phyloP scores from a whole-genome alignment of 2,888 invertebrate species.

The Formica aserva region DNA sequence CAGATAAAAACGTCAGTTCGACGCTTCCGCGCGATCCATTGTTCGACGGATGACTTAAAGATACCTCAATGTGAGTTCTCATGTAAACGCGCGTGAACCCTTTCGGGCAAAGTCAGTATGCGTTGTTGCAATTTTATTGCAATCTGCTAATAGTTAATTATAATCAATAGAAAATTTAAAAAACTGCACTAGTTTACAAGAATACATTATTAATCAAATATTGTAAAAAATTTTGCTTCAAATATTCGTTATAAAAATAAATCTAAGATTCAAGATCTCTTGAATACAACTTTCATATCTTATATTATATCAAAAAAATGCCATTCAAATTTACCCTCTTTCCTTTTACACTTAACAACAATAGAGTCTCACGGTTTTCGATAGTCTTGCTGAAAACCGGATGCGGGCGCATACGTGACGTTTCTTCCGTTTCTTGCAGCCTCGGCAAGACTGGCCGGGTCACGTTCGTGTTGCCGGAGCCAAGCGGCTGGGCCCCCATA shows the following conservation, averaged over 20 bases:
- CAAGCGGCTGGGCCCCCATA: neutral
- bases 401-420: conserved; percentile 69
- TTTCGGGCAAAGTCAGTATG: neutral
- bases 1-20: conserved; percentile 6
- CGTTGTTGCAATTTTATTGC: neutral
- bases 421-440: conserved; percentile 68
- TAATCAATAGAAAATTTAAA: neutral
- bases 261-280: neutral
- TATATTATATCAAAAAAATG: no score
- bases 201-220: neutral
- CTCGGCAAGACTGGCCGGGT: conserved; percentile 72
- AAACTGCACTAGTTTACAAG: neutral
- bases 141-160: neutral
- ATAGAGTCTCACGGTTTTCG: conserved; percentile 32
- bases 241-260: neutral
- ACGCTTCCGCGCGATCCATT: conserved; percentile 19
- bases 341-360: conserved; percentile 21
- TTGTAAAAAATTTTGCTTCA: neutral
- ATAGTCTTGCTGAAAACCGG: conserved; percentile 72
- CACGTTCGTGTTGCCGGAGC: conserved; percentile 38
- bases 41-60: conserved; percentile 6
- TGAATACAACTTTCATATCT: neutral
- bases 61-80: neutral
- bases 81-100: neutral
- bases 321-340: neutral